Base-by-base conservation (phyloP, 2,888 invertebrate species). In the Chalcosyrphus nemorum region DNA sequence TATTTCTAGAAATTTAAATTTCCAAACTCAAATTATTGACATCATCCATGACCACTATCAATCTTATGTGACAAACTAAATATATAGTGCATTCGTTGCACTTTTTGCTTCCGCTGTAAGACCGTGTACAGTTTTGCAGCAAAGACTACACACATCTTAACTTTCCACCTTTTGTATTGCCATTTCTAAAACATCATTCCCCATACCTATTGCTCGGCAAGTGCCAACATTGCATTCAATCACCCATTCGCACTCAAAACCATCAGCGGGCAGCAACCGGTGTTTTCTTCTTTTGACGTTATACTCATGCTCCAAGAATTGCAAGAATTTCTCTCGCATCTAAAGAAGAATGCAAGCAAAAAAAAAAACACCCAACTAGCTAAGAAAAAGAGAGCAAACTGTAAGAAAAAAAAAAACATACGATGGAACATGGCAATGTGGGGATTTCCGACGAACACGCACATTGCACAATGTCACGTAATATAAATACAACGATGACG, bases 221-320 rank as follows among this genome's bases (percentile, higher is more conserved):
- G 32, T 47, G 63, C 7, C 41, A 43, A 59, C 59, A 59, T 43
- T 35, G 17, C 56, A 38, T 54, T 56, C 65, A 47, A 50, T 75
- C 65, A 59, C 29, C 32, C 41, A 70, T 70, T 32, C 11, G 7
- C 65, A 71, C 57, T 66, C 65, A 74, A 71, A 43, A 76, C 72
- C 56, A 66, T 24, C 21, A 57, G 27, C 15, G 29, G 63, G 63
- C 84, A 84, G 80, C 84, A 84, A 80, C 84, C 75, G 84, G 80
- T 80, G 84, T 63, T 80, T 71, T 59, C 43, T 43, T 38, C 19
- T 59, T 77, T 61, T 54, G 24, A 65, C 35, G 74, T 15, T 57
- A 38, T 50, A 80, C 74, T 84, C 84, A 84, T 84, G 75, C 80
- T 59, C 24, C 21, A 84, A 84, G 84, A 80, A 84, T 84, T 63